Evolutionary conservation across 2,888 invertebrate species (phyloP), one percentile per base, ranked within the genome.

Genomic region (Cantharis lateralis): DNA sequence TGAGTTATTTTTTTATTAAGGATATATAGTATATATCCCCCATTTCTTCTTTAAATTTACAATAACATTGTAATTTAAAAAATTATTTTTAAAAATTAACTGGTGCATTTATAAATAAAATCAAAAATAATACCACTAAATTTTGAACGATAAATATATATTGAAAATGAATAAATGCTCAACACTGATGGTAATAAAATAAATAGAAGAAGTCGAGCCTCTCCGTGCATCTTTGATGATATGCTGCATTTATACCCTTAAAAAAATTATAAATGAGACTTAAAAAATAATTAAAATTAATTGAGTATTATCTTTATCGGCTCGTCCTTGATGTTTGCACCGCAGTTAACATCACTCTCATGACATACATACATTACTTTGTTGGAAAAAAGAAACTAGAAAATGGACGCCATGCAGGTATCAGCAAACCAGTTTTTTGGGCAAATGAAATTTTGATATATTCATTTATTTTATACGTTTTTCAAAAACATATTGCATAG

Each of bases 341-440:
- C 62, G 32, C 28, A 64, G 63, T 71, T 68, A 70, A 74, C 18
- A 24, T 74, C 75, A 75, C 71, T 76, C 71, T 73, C 76, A 76
- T 76, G 76, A 76, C 76, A 76, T 76, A 76, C 76, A 76, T 76
- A 76, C 76, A 70, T 76, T 76, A 76, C 70, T 76, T 76, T 11
- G 64, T 66, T 20, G 73, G 15, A 5, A 16, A 24, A 62, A 48
- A 70, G 73, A 76, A 76, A 76, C 18, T 66, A 24, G 26, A 70
- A 72, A 73, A 66, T 28, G 63, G 70, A 70, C 16, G 48, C 24
- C 10, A 28, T 73, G 16, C 73, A 70, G 71, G 73, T 66, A 76
- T 76, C 32, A 70, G 71, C 26, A 68, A 76, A 64, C 76, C 64
- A 68, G 70, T 76, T 76, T 73, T 76, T 76, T 73, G 10, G 66